Evolutionary conservation across 2,888 invertebrate species (phyloP).

Genomic region (Tenodera sinensis): DNA sequence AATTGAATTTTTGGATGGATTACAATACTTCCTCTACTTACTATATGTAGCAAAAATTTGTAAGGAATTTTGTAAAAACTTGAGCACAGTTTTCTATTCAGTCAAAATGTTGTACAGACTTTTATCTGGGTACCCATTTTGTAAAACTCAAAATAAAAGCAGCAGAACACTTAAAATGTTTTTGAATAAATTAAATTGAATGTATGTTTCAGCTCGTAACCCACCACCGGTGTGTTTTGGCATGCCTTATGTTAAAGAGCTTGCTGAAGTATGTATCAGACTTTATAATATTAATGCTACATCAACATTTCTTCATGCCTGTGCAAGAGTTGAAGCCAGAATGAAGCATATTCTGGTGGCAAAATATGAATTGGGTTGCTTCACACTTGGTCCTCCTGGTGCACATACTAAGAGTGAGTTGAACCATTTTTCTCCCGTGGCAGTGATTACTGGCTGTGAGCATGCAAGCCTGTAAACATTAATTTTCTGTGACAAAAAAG

Average conservation of each 20-base stretch:
- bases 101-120: too few relatives aligned
- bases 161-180: neutral
- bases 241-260: conserved; percentile 36
- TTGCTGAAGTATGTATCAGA: conserved; percentile 37
- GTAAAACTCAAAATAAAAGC: neutral
- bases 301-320: conserved; percentile 36
- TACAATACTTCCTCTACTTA: too few relatives aligned
- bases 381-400: conserved; percentile 31
- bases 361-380: conserved; percentile 37
- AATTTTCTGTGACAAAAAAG: too few relatives aligned
- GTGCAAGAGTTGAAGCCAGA: conserved; percentile 35
- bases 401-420: neutral
- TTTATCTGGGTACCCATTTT: neutral
- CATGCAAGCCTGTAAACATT: neutral
- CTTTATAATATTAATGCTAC: conserved; percentile 38
- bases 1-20: too few relatives aligned
- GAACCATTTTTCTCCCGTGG: neutral
- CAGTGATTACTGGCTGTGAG: neutral
- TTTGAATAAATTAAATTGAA: neutral
- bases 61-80: neutral
- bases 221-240: conserved; percentile 41
- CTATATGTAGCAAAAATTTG: too few relatives aligned
- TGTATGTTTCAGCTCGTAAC: conserved; percentile 37
- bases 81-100: neutral
- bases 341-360: conserved; percentile 25